Conservation (phyloP, 2,797 vertebrate species). For the Semotilus atromaculatus region DNA sequence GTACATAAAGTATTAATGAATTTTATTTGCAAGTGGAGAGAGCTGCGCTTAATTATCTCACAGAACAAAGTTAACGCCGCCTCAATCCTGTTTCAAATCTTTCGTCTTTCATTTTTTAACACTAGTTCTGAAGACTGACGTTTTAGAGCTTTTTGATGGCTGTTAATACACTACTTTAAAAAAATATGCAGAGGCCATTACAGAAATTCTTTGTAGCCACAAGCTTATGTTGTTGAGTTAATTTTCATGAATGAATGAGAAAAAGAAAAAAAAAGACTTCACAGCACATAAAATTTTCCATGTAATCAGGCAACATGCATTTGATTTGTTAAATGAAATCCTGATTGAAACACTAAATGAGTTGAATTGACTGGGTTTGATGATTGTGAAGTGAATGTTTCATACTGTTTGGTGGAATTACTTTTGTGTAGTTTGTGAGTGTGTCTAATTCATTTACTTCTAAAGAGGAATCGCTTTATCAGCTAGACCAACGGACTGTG, state of each 20-base stretch:
- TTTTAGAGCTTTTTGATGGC: slow-evolving; percentile 18
- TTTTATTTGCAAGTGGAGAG: slow-evolving; percentile 41
- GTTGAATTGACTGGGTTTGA: neutral
- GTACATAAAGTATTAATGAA: slow-evolving; percentile 58
- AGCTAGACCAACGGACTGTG: neutral
- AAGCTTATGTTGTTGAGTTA: slow-evolving; percentile 46
- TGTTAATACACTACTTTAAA: neutral
- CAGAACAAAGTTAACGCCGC: slow-evolving; percentile 49
- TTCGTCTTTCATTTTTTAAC: slow-evolving; percentile 41
- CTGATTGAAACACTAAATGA: slow-evolving; percentile 10
- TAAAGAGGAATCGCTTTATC: neutral
- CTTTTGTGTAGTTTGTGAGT: neutral
- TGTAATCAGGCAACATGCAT: slow-evolving; percentile 39
- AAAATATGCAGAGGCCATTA: slow-evolving; percentile 35
- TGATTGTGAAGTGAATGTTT: neutral
- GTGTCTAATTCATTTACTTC: neutral
- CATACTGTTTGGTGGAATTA: neutral
- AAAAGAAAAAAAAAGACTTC: slow-evolving; percentile 35
- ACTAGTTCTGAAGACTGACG: slow-evolving; percentile 19
- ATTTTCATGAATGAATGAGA: slow-evolving; percentile 50
- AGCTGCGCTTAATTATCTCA: slow-evolving; percentile 55
- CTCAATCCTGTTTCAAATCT: slow-evolving; percentile 46
- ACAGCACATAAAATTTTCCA: slow-evolving; percentile 38
- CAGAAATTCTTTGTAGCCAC: slow-evolving; percentile 34
- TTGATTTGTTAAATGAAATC: slow-evolving; percentile 6